Evolutionary conservation across 2,113 vertebrate species (phyloP).

Genomic region (Phylloscopus trochilus): DNA sequence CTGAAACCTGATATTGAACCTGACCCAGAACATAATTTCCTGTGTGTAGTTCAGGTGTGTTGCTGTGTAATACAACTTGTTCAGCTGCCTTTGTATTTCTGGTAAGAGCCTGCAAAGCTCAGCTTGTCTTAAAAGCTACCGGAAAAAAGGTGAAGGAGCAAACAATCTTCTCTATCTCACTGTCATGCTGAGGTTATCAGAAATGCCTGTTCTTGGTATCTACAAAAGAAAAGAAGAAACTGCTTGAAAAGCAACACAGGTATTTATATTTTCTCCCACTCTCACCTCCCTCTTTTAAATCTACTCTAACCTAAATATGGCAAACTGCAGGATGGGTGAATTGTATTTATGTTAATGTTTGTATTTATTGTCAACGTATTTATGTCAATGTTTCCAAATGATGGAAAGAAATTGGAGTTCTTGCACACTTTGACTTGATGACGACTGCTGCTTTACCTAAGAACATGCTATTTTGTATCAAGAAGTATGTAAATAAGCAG

Average conservation of each 20-base stretch:
- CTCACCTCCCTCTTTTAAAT: background rate
- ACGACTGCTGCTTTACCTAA: background rate
- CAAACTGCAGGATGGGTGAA: background rate
- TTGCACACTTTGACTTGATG: background rate
- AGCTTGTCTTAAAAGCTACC: background rate
- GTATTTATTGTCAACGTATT: background rate
- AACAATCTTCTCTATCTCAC: background rate
- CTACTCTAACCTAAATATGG: background rate
- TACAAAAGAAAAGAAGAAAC: background rate
- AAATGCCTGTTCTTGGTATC: background rate
- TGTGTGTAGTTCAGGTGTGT: background rate
- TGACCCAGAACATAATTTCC: background rate
- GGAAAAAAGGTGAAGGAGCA: background rate
- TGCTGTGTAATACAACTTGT: background rate
- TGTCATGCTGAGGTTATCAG: background rate
- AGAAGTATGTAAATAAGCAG: background rate
- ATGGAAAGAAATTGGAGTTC: background rate
- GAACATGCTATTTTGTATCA: background rate
- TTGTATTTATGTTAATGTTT: background rate
- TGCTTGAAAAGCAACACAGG: background rate
- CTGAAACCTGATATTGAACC: background rate
- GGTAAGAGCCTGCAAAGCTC: background rate
- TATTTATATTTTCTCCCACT: background rate
- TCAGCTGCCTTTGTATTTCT: background rate
- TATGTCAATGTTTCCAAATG: background rate